Base-by-base conservation (phyloP, 2,797 vertebrate genomes). In the Epinephelus malabaricus region DNA sequence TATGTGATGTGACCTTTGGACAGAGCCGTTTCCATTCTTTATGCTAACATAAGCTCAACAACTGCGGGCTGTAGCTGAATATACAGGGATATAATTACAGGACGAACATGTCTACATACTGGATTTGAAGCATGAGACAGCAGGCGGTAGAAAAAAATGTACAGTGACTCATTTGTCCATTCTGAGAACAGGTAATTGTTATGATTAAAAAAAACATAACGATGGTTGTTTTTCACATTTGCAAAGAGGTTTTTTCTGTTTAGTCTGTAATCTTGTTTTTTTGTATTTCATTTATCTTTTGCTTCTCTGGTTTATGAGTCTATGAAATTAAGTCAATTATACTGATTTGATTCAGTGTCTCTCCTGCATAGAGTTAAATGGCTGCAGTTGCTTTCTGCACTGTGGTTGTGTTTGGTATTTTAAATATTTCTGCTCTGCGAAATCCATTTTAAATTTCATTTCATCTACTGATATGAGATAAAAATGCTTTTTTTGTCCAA, bases 401-500 rank as follows among this genome's bases (percentile, higher is more conserved):
- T 50, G 18, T 21, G 3, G 56, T 18, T 60, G 7, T 21, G 17
- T 65, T 49, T 53, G 19, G 47, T 23, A 6, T 75, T 59, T 67
- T 43, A 25, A 64, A 60, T 62, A 8, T 61, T 13, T 75, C 4
- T 61, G 11, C 18, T 76, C 14, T 21, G 5, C 25, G 71, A n/a
- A 79, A 12, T 45, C 23, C 10, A 46, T 49, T 5, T 58, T 27
- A 63, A 74, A 69, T 23, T 23, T 45, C 18, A 56, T 90, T 75
- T 43, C 21, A 61, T 71, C 54, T 46, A 7, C 45, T 43, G 12
- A 55, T 38, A 0, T 17, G 47, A 66, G 12, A 79, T 66, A 27
- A 79, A 69, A 69, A 11, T 9, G 38, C 10, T 43, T 43, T 53
- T 23, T 56, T 66, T 68, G 69, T 40, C 60, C n/a, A 30, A 60